Evolutionary conservation across 2,888 invertebrate species (phyloP), one percentile per base, ranked within the genome.

Genomic region (Halictus ligatus): DNA sequence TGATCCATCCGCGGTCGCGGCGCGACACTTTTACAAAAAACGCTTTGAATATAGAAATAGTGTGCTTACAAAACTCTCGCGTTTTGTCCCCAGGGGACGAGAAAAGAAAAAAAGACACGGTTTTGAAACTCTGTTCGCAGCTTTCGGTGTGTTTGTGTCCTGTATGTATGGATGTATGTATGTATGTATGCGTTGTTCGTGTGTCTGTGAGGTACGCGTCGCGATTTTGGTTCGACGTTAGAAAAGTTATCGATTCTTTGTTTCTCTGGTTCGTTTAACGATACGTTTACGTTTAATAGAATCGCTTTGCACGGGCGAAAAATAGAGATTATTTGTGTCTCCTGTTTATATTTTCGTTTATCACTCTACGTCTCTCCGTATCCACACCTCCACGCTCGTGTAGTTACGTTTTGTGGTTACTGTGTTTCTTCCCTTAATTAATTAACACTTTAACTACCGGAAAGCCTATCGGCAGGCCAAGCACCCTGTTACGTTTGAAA

Each of bases 201-300:
- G 35, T 69, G 40, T 12, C 1, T 40, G 69, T 69, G 21, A 60
- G 60, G 13, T 64, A 64, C 64, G 64, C 29, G 64, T 29, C 64
- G 64, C 64, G 64, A 21, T 35, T 75, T n/a, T 75, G 40, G 69
- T 58, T 75, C 75, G 60, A 78, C 77, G 48, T 89, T 90, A 90
- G 90, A 92, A 93, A 93, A 93, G 92, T 93, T 92, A 92, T 88
- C 91, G 89, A 87, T 89, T 92, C 89, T 88, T 84, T 78, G n/a
- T 72, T 79, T 13, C 18, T 35, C 40, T 54, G 60, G n/a, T 75
- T 83, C 74, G 64, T 84, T 87, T 86, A 89, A 88, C 86, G 72
- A 85, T 88, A 89, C 84, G 60, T 78, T 86, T 87, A 89, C 89
- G 81, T 77, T 88, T 80, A 64, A 79, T 90, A 90, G 89, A 82